Evolutionary conservation across 2,797 vertebrate species (phyloP), one percentile per base, ranked within the genome.

Genomic region (Helostoma temminkii): DNA sequence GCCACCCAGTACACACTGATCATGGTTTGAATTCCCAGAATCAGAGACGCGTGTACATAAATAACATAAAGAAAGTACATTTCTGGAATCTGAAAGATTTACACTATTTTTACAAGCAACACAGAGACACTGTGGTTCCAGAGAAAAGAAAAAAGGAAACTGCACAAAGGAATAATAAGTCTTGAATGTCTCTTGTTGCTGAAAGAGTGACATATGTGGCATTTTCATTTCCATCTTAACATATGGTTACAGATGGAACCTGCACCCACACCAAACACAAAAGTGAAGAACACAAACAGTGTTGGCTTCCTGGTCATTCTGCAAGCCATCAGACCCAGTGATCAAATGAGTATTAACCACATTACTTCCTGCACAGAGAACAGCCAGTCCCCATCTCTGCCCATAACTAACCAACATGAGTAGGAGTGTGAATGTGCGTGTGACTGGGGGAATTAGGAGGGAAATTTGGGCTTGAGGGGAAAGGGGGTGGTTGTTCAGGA

Each of bases 361-460:
- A 82, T 74, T 71, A 82, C 81, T 91, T 93, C 92, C 90, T 89
- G 87, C 69, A 73, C 19, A 12, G 55, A 55, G 71, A 77, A 66
- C 53, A 74, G 80, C 53, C 82, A 80, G 83, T 85, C 88, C 88
- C n/a, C 80, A 70, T 87, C 81, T 89, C 78, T 68, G 58, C 70
- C 59, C 64, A 15, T 34, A 53, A 47, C 71, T 70, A 71, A 81
- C 72, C 58, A 54, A 41, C 53, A 62, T 77, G 60, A 80, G 80
- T 61, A 79, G 73, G 79, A 83, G 80, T 84, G 68, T 74, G 73
- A 62, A 19, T 72, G 58, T 39, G 41, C 65, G 19, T 32, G 41
- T 47, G 57, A 49, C 32, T 56, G 37, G 15, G 19, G 10, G 46
- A 19, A 30, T 60, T 21, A 46, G 43, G 66, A 55, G 47, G 26